Conservation (phyloP, 2,888 invertebrate genomes). For the Siphonodentalium dalli region DNA sequence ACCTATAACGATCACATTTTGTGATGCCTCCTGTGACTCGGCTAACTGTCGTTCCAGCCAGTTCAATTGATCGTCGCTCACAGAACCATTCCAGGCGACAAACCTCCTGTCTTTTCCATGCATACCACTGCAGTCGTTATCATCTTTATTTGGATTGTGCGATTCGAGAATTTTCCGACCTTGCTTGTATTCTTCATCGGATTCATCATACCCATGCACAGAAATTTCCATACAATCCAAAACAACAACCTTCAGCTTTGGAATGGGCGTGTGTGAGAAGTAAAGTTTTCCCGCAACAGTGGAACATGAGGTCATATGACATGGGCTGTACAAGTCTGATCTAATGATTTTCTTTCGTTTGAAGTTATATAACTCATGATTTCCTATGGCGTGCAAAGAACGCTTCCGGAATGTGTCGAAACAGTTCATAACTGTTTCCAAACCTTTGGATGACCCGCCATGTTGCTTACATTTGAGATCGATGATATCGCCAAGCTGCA, state of each 20-base stretch:
- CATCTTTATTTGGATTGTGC: constrained; percentile 55
- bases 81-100: constrained; percentile 63
- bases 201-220: constrained; percentile 49
- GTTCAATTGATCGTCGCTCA: constrained; percentile 54
- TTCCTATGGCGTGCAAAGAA: constrained; percentile 61
- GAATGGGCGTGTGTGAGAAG: constrained; percentile 52
- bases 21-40: constrained; percentile 43
- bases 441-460: constrained; percentile 39
- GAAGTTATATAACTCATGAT: constrained; percentile 66
- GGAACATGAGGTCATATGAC: constrained; percentile 12
- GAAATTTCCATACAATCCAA: constrained; percentile 63
- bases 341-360: constrained; percentile 41
- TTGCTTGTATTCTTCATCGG: constrained; percentile 36
- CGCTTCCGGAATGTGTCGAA: constrained; percentile 38
- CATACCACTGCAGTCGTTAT: constrained; percentile 50
- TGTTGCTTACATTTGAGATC: constrained; percentile 57
- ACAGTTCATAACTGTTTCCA: constrained; percentile 45
- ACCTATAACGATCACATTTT: constrained; percentile 63
- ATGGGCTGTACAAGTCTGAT: constrained; percentile 37
- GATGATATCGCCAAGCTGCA: constrained; percentile 65
- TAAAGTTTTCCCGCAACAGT: constrained; percentile 37
- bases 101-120: constrained; percentile 48
- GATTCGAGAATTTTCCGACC: constrained; percentile 40
- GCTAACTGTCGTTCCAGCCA: constrained; percentile 58
- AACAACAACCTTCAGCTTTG: constrained; percentile 50